A percentile compares a stretch with the other conserved stretches of the same genome.
These are phyloP conservation scores for Athrips mouffetella DNA, from an alignment of 2,888 invertebrate species.

Conservation along the genomic window DNA sequence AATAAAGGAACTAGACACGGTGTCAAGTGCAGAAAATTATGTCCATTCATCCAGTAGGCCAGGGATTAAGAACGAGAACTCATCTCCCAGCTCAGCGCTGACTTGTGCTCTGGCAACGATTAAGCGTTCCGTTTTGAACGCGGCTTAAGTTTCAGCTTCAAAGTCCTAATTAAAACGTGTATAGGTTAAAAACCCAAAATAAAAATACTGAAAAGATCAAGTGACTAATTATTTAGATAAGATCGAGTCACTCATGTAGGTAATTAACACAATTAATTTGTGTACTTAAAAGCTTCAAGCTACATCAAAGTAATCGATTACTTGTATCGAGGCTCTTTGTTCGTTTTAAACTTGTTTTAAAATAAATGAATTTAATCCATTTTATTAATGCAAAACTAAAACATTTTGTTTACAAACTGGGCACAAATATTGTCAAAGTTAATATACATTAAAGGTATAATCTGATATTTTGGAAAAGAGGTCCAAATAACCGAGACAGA, in stretches of 20 bases:
- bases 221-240: not conserved
- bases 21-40: slow-evolving; percentile 77
- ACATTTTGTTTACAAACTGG: too few species aligned
- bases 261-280: too few species aligned
- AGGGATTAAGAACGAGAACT: slow-evolving; percentile 71
- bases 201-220: not conserved
- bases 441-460: slow-evolving; percentile 47
- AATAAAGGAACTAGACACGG: slow-evolving; percentile 63
- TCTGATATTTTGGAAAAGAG: slow-evolving; percentile 54
- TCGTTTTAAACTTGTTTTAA: too few species aligned
- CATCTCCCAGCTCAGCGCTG: slow-evolving; percentile 54
- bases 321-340: too few species aligned
- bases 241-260: not conserved
- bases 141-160: slow-evolving; percentile 6
- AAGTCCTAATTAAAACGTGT: slow-evolving; percentile 46
- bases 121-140: slow-evolving; percentile 2
- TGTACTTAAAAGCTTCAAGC: too few species aligned
- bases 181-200: slow-evolving; percentile 20
- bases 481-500: slow-evolving; percentile 47
- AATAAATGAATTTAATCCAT: too few species aligned
- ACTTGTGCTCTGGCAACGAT: slow-evolving; percentile 49
- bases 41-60: slow-evolving; percentile 67
- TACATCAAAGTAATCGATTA: too few species aligned
- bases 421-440: slow-evolving; percentile 33
- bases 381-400: too few species aligned